Evolutionary conservation across 2,113 vertebrate species (phyloP).

Genomic region (Mesocricetus auratus): DNA sequence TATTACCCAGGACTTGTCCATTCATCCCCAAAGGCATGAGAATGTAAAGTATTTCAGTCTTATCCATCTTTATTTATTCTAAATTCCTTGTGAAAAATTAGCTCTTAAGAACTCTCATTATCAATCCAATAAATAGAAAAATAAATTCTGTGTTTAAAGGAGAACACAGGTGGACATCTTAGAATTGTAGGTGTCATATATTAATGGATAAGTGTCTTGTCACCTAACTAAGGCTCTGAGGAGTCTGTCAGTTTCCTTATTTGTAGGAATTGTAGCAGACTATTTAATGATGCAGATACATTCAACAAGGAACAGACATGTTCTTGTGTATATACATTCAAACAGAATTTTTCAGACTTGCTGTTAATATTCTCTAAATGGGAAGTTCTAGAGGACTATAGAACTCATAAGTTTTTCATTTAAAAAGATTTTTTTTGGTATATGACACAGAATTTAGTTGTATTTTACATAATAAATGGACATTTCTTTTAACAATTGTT

Average conservation of each 20-base stretch:
- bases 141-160: conserved; percentile 30
- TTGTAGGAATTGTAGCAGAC: conserved; percentile 37
- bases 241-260: conserved; percentile 43
- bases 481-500: background rate
- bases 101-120: background rate
- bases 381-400: background rate
- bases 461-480: background rate
- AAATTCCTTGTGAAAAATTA: background rate
- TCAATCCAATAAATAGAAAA: background rate
- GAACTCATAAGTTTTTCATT: background rate
- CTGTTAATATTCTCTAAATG: background rate
- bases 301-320: conserved; percentile 43
- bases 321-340: conserved; percentile 36
- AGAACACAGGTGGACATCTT: background rate
- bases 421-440: background rate
- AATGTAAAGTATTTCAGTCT: background rate
- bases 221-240: background rate
- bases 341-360: background rate
- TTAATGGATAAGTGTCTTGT: background rate
- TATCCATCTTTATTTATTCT: background rate
- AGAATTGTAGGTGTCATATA: conserved; percentile 18
- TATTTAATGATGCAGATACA: conserved; percentile 35
- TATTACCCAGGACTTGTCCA: background rate
- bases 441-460: background rate
- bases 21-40: background rate